A percentile compares a stretch with the other conserved stretches of the same genome.
These are phyloP conservation scores for Metallyticus violacea DNA, from an alignment of 2,888 invertebrate species.

Conservation along the genomic window DNA sequence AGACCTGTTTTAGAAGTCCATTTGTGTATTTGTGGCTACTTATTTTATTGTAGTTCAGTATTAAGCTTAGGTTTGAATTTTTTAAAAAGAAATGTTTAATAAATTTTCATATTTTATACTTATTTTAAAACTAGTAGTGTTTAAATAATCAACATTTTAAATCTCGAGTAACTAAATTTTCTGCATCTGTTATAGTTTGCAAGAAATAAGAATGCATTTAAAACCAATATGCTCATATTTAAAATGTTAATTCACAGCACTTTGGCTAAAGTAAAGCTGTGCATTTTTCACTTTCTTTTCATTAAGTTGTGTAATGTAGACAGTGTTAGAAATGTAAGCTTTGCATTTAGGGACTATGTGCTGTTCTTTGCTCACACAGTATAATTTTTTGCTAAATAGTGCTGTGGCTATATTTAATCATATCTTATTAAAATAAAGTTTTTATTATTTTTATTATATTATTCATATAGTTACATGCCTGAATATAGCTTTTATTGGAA, in stretches of 20 bases:
- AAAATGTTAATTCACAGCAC: no score
- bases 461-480: background rate
- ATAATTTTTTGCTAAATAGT: background rate
- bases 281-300: background rate
- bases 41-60: no score
- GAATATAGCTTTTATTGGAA: background rate
- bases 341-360: background rate
- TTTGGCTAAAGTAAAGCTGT: background rate
- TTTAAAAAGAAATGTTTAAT: no score
- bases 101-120: no score
- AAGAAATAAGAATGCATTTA: background rate
- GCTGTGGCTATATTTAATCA: background rate
- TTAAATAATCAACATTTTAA: background rate
- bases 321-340: background rate
- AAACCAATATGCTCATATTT: background rate
- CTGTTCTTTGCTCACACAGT: background rate
- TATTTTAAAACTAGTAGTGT: background rate
- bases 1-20: no score
- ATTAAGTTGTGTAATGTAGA: background rate
- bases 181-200: background rate
- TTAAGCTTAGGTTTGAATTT: no score
- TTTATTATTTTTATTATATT: background rate
- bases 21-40: no score
- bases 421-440: background rate
- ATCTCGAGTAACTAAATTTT: no score